Evolutionary conservation across 92 coral and sea anemone genomes (phyloP), one percentile per base, ranked within the genome.

Genomic region (Epizoanthus fatuus): DNA sequence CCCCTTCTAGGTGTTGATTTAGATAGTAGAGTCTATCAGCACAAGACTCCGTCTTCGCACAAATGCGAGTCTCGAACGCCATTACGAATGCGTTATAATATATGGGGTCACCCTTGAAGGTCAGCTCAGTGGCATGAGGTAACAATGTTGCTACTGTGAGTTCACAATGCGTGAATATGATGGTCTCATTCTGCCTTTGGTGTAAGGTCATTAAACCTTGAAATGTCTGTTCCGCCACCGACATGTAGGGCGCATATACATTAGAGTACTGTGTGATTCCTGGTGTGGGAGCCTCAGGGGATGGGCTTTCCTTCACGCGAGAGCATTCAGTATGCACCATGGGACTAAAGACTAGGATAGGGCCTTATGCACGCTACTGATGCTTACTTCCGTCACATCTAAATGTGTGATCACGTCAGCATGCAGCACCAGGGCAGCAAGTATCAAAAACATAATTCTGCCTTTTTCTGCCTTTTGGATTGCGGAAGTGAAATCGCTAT

Each of bases 91-190:
- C 51, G 39, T 29, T 80, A 57, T 80, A 89, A 16, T 85, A 85
- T 19, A 80, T 57, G 4, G 88, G 86, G 62, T 92, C 92, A 4
- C 95, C 90, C 54, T 73, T 84, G 57, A 85, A 92, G 52, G 49
- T 80, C 9, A 63, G 88, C 58, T 85, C 85, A 3, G 80, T 83
- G 0, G 92, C 88, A 47, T 86, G 92, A 16, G 93, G 91, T 65
- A 92, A n/a, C n/a, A n/a, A n/a, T n/a, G n/a, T 89, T 45, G 93
- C 92, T 4, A 88, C 90, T 16, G 92, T 83, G 7, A 92, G 84
- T 65, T 92, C 83, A 16, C 81, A 80, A 58, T 91, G 84, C 14
- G 84, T 83, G 10, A 82, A 53, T 19, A 88, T 81, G 65, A 88
- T 75, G 45, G 76, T 86, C 45, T 88, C 82, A 51, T 72, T 87